phyloP scores from a whole-genome alignment of 2,113 vertebrate genomes.

The Ammodytes marinus region DNA sequence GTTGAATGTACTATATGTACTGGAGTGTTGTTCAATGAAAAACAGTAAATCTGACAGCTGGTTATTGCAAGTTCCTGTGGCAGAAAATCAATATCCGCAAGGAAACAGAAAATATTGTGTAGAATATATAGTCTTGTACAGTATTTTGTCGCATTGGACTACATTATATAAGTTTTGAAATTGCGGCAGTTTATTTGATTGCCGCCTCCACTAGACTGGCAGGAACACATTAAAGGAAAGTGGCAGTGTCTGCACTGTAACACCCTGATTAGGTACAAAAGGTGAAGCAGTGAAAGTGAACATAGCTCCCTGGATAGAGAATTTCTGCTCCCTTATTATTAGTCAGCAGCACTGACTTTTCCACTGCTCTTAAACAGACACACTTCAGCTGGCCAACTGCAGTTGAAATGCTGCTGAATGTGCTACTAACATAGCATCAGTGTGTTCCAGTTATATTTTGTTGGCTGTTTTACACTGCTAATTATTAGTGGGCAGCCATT shows the following conservation, averaged over 20 bases:
- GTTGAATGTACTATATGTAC: constrained; percentile 1
- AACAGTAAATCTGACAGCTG: constrained; percentile 59
- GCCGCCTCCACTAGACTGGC: neutral
- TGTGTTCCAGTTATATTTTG: neutral
- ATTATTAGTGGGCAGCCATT: neutral
- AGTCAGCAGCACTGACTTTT: neutral
- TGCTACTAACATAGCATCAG: neutral
- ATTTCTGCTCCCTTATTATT: constrained; percentile 5
- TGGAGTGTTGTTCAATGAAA: constrained; percentile 36
- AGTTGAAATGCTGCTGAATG: neutral
- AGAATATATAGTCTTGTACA: constrained; percentile 25
- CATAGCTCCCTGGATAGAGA: neutral
- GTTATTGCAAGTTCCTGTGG: constrained; percentile 51
- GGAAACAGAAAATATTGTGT: constrained; percentile 44
- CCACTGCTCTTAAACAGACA: neutral
- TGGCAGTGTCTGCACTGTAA: neutral
- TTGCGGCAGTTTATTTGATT: constrained; percentile 32
- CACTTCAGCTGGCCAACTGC: neutral
- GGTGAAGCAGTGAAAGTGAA: constrained; percentile 12
- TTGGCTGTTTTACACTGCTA: neutral
- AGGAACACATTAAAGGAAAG: constrained; percentile 29
- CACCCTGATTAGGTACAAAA: neutral
- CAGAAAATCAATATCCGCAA: constrained; percentile 59
- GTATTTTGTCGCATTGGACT: neutral
- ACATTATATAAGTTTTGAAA: constrained; percentile 44